Evolutionary conservation across 1,140 invertebrate species (phyloP), one percentile per base, ranked within the genome.

Genomic region (Drosophila kurseongensis): DNA sequence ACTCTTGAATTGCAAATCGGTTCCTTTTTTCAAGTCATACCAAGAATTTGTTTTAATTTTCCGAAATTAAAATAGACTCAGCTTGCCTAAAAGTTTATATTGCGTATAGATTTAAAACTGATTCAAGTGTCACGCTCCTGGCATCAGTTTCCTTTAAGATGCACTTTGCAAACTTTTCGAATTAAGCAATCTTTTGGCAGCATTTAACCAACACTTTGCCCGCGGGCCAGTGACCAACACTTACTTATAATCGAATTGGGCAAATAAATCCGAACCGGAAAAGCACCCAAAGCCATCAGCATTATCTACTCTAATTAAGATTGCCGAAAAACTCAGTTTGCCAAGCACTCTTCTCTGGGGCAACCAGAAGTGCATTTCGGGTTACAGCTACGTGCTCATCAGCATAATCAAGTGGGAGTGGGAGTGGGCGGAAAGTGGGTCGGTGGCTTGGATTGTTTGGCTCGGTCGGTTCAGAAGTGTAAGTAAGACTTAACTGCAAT

Each of bases 341-440:
- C 82, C 69, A 65, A 86, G 83, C 83, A 82, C 82, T 86, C 74
- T 72, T 47, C 65, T 67, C 59, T 1, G 35, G 41, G 59, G n/a
- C 45, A 51, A 57, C 69, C 79, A 82, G 63, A 89, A 88, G 72
- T 80, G 83, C 84, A 88, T 83, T 86, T 73, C 47, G 61, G 41
- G 63, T 62, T 75, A 61, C 73, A 51, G 54, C 81, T 84, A 86
- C 82, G 82, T 86, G 82, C 83, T 75, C 82, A 82, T 82, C 75
- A 86, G 75, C 75, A 75, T 75, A 88, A 88, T 86, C 83, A 85
- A 60, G 47, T 63, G 76, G 38, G 56, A 47, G 47, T 63, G 76
- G 38, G 56, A 47, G 52, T 32, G 9, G 45, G 35, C 41, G 29
- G 13, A 2, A 5, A 55, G 38, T 52, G 42, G 35, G 35, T 16